Percentiles rank a stretch among this genome's conserved stretches.
Conservation (phyloP, 2,888 invertebrate genomes). For the Octonoba sinensis region DNA sequence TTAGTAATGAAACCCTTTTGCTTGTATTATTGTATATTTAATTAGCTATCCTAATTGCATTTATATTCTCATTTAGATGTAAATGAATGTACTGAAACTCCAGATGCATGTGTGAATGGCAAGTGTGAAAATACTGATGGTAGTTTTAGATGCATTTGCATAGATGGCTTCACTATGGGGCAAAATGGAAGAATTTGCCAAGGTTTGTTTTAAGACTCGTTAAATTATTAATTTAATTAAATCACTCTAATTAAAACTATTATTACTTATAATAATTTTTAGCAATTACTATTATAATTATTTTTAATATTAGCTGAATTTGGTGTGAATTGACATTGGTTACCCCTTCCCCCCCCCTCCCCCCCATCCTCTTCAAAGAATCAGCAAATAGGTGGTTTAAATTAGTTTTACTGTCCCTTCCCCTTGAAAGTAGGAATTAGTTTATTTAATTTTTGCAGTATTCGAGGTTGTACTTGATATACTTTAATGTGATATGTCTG, state of each 20-base stretch:
- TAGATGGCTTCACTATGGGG: slow-evolving; percentile 79
- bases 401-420: too few relatives aligned
- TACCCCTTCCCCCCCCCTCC: too few relatives aligned
- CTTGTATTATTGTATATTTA: neutral
- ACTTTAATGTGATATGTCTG: too few relatives aligned
- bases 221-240: slow-evolving; percentile 12
- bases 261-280: neutral
- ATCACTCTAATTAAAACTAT: neutral
- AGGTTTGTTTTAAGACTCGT: slow-evolving; percentile 73
- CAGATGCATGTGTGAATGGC: slow-evolving; percentile 77
- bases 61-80: slow-evolving; percentile 75
- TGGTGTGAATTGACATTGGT: neutral
- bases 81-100: slow-evolving; percentile 82
- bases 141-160: slow-evolving; percentile 81
- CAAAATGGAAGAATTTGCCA: slow-evolving; percentile 84
- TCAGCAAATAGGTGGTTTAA: neutral
- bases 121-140: slow-evolving; percentile 86
- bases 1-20: too few relatives aligned
- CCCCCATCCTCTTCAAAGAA: neutral
- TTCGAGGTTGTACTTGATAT: too few relatives aligned
- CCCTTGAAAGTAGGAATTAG: too few relatives aligned
- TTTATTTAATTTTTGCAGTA: too few relatives aligned
- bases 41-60: neutral
- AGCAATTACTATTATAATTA: neutral
- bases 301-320: neutral